Conservation (phyloP, 1,140 invertebrate species). For the Aphaenogaster floridana region DNA sequence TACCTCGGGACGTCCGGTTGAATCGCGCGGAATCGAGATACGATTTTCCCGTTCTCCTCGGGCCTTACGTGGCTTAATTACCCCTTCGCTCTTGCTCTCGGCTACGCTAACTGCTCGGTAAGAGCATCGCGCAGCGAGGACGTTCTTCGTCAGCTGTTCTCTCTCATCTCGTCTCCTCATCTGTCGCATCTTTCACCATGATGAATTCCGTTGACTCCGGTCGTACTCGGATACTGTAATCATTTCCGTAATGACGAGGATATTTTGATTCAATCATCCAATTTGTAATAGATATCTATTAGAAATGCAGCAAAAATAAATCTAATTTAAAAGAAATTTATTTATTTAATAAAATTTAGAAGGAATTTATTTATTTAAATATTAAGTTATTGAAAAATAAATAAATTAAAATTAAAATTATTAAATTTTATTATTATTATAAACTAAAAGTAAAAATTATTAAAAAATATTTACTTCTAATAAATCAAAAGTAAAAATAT, state of each 20-base stretch:
- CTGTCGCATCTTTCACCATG: constrained; percentile 7
- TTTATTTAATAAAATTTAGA: not conserved
- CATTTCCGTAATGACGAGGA: not conserved
- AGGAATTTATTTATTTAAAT: not conserved
- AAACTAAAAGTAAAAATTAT: not conserved
- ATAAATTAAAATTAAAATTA: not conserved
- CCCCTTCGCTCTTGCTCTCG: constrained; percentile 43
- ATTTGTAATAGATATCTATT: not conserved
- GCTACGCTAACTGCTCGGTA: not conserved
- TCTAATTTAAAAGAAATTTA: not conserved
- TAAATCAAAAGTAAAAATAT: not conserved
- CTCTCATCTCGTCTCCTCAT: not conserved
- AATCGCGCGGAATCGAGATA: constrained; percentile 28
- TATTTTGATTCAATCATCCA: not conserved
- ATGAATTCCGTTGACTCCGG: not conserved
- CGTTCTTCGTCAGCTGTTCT: not conserved
- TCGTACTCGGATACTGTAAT: not conserved
- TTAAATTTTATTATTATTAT: not conserved
- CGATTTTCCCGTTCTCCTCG: constrained; percentile 38
- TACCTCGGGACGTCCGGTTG: constrained; percentile 38
- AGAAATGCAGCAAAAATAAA: not conserved
- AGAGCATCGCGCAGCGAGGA: not conserved
- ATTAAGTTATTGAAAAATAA: not conserved
- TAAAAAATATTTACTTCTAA: not conserved
- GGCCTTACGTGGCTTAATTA: constrained; percentile 48